phyloP scores from a whole-genome alignment of 1,140 invertebrate species.

The Physella acuta region DNA sequence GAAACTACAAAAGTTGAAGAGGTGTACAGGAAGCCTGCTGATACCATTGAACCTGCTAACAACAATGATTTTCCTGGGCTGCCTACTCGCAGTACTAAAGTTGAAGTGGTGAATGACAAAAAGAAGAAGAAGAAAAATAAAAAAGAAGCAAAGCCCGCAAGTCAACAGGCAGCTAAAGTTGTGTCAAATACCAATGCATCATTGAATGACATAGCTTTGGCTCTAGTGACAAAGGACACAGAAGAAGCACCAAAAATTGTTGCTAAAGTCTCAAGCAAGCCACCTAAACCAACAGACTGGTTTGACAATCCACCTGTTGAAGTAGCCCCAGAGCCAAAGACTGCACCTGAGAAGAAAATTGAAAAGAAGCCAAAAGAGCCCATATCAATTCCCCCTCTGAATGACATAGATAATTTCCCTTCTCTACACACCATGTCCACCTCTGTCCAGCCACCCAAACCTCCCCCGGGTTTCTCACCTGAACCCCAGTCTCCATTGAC shows the following conservation, averaged over 20 bases:
- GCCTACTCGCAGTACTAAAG: background rate
- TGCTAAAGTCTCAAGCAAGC: background rate
- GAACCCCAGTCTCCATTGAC: background rate
- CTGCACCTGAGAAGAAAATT: background rate
- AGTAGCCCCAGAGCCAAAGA: background rate
- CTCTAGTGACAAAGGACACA: slow-evolving; percentile 23
- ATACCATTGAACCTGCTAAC: background rate
- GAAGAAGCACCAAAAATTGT: background rate
- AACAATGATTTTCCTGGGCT: slow-evolving; percentile 25
- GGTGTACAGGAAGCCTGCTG: background rate
- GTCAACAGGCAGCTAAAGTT: slow-evolving; percentile 2
- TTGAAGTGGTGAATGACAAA: background rate
- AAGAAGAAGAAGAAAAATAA: slow-evolving; percentile 21
- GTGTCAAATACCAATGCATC: slow-evolving; percentile 27
- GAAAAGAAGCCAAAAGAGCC: slow-evolving; percentile 1
- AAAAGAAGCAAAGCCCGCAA: slow-evolving; percentile 1
- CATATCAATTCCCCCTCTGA: background rate
- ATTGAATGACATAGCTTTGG: slow-evolving; percentile 40
- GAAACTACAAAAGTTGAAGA: background rate
- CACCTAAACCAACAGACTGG: slow-evolving; percentile 4
- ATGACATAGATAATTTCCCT: slow-evolving; percentile 36
- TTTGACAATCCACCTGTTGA: slow-evolving; percentile 6
- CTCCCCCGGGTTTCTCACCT: slow-evolving; percentile 26
- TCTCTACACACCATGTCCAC: slow-evolving; percentile 23
- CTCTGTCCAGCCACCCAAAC: slow-evolving; percentile 23